Base-by-base conservation (phyloP, 2,888 invertebrate genomes). In the Loripinus fragilis region DNA sequence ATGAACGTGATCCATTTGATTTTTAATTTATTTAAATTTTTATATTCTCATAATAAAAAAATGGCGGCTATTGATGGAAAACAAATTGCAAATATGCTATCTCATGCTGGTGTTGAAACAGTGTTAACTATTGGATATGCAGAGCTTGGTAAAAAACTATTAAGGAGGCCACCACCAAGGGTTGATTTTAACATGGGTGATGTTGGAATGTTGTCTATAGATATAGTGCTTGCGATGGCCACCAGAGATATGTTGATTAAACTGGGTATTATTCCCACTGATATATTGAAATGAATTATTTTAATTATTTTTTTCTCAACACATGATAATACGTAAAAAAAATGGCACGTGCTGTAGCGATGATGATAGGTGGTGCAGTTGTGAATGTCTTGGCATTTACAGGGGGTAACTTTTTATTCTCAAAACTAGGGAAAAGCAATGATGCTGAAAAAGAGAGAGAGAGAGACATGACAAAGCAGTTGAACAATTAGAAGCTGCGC, bases 401-500 rank as follows among this genome's bases (percentile, higher is more conserved):
- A 10, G 69, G 69, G 30, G 50, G 69, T 69, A 69, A 69, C 50
- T 69, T 50, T 48, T 69, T 69, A 50, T 69, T 69, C 50, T 69
- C 69, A 12, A 25, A 69, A 50, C 48, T 71, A 64, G 71, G 64
- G 12, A 52, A 50, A 48, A 28, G 60, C 64, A 64, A 52, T 12
- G 20, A 45, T 45, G 7, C 45, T 15, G 81, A 71, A 60, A 74
- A 71, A 68, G 72, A 79, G 35, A 35, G 76, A 35, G 60, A 38
- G n/a, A 75, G 67, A 42, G 78, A 64, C 81, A 81, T 67, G 81
- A 81, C 25, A 81, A 78, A 67, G 76, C 78, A 64, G 52, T 78
- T 5, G 76, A 78, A 78, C 73, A 81, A 52, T 69, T 78, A 68
- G 52, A 76, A 75, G 68, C 77, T 28, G 76, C 76, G 28, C 67